A percentile compares a stretch with the other conserved stretches of the same genome.
Conservation (phyloP, 2,113 vertebrate species). For the Trichechus manatus region DNA sequence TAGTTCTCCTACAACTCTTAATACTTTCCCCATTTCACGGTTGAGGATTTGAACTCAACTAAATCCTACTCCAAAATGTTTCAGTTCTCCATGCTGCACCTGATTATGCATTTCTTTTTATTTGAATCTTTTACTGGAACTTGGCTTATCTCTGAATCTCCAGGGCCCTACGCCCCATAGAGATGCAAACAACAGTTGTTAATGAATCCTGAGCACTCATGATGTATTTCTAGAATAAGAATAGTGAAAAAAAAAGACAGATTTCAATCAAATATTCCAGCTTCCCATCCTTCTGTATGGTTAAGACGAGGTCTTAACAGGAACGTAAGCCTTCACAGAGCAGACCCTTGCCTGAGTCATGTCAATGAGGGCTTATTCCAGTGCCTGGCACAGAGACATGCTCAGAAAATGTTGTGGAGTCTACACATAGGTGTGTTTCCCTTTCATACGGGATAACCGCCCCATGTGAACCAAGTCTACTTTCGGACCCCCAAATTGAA, state of each 20-base stretch:
- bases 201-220: neutral
- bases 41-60: neutral
- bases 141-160: neutral
- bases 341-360: too few relatives aligned
- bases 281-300: neutral
- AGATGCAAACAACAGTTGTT: neutral
- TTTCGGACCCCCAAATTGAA: neutral
- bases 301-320: neutral
- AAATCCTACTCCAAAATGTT: neutral
- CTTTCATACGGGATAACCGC: fast-evolving
- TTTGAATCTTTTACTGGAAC: neutral
- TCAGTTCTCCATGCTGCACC: neutral
- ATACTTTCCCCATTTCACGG: neutral
- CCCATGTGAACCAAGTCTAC: neutral
- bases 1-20: too few relatives aligned
- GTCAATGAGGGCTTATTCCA: fast-evolving
- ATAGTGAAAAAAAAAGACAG: neutral
- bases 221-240: neutral
- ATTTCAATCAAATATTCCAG: neutral
- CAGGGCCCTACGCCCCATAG: neutral
- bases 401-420: fast-evolving
- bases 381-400: neutral
- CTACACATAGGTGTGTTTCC: too few relatives aligned
- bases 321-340: neutral
- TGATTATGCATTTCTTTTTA: neutral